Conservation (phyloP, 1,140 invertebrate species). For the Hylaeus anthracinus region DNA sequence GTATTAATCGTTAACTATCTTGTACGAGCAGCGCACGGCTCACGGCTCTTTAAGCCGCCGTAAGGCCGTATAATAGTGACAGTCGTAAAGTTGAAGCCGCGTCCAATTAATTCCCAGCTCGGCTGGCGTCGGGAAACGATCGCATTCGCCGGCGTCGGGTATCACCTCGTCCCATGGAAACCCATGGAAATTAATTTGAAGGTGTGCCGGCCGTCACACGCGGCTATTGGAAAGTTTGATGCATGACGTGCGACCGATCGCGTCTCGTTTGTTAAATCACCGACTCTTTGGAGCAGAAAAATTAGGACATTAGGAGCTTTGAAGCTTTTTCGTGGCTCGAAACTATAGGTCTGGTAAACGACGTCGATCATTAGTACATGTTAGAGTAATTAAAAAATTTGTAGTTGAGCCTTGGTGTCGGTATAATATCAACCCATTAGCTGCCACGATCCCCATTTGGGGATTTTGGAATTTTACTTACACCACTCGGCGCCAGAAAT, state of each 20-base stretch:
- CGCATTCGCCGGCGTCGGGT: constrained; percentile 23
- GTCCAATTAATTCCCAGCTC: constrained; percentile 60
- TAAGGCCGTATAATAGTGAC: constrained; percentile 58
- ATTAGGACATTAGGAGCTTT: background rate
- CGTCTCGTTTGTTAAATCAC: background rate
- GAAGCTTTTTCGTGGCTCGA: background rate
- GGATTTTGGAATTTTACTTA: no score
- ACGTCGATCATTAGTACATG: no score
- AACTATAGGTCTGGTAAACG: no score
- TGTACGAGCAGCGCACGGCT: constrained; percentile 35
- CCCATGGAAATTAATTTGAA: constrained; percentile 59
- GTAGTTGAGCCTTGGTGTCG: no score
- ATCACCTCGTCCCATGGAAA: constrained; percentile 41
- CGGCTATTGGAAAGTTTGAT: background rate
- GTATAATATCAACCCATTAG: no score
- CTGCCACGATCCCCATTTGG: no score
- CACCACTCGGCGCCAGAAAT: no score
- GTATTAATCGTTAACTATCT: constrained; percentile 68
- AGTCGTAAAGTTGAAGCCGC: constrained; percentile 61
- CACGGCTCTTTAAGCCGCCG: constrained; percentile 40
- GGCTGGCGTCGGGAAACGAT: constrained; percentile 24
- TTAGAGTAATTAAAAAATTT: no score
- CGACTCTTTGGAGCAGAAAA: background rate
- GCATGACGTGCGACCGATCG: constrained; percentile 28
- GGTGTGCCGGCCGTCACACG: constrained; percentile 5